Conservation (phyloP, 2,113 vertebrate genomes). For the Phaethon lepturus region DNA sequence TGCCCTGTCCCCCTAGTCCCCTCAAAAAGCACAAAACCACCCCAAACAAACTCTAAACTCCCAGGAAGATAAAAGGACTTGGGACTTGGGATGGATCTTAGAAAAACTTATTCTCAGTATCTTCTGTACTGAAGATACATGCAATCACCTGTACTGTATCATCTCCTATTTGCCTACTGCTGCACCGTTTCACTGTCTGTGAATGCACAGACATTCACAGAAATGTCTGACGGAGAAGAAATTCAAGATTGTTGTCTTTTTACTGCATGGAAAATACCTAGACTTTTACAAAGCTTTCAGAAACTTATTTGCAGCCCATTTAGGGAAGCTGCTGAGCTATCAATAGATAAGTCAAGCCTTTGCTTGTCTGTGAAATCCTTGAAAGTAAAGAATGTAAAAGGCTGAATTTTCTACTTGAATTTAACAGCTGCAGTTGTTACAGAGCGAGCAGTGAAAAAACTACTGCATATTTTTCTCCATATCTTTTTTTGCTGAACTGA, state of each 20-base stretch:
- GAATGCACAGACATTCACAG: too few relatives aligned
- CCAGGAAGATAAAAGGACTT: neutral
- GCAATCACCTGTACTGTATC: neutral
- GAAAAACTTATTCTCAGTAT: neutral
- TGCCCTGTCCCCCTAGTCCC: neutral
- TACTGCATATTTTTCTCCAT: neutral
- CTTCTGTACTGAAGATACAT: neutral
- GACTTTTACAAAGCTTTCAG: constrained; percentile 44
- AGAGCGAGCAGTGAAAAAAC: neutral
- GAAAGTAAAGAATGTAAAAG: neutral
- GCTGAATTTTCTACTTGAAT: constrained; percentile 39
- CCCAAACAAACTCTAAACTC: neutral
- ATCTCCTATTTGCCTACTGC: constrained; percentile 33
- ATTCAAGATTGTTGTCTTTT: constrained; percentile 48
- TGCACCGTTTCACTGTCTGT: neutral
- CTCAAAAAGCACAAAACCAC: neutral
- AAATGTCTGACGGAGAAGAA: constrained; percentile 30
- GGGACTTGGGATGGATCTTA: neutral
- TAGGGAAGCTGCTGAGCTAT: constrained; percentile 46
- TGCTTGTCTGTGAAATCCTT: constrained; percentile 34
- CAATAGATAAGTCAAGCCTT: constrained; percentile 44
- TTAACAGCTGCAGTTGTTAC: constrained; percentile 5
- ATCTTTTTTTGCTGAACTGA: neutral
- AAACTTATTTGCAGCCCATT: constrained; percentile 40
- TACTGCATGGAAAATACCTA: constrained; percentile 36